Conservation (phyloP, 2,888 invertebrate genomes). For the Eupithecia dodoneata region DNA sequence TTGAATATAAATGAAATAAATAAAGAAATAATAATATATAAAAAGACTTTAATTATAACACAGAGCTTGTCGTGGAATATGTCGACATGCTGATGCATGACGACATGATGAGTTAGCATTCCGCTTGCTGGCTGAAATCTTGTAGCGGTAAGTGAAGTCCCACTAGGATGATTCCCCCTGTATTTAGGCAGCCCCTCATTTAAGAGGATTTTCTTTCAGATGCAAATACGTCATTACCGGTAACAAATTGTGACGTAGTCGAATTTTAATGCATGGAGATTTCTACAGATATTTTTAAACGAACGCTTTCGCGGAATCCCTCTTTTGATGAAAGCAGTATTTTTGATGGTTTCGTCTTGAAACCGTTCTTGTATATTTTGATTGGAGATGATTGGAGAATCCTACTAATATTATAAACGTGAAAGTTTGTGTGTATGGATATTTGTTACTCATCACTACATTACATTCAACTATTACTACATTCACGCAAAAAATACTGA, state of each 20-base stretch:
- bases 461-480: too few relatives aligned
- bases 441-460: too few relatives aligned
- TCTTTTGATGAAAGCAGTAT: background rate
- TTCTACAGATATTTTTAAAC: slow-evolving; percentile 27
- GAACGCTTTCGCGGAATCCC: background rate
- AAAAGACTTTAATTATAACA: too few relatives aligned
- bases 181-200: slow-evolving; percentile 40
- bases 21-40: too few relatives aligned
- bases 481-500: too few relatives aligned
- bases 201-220: slow-evolving; percentile 65
- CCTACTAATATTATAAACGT: too few relatives aligned
- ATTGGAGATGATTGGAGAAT: too few relatives aligned
- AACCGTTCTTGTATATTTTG: too few relatives aligned
- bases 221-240: slow-evolving; percentile 76
- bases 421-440: background rate
- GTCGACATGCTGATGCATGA: too few relatives aligned
- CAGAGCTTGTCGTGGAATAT: too few relatives aligned
- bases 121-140: background rate
- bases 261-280: slow-evolving; percentile 73
- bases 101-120: background rate
- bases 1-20: too few relatives aligned
- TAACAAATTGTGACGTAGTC: slow-evolving; percentile 59
- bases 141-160: background rate
- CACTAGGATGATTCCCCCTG: background rate
- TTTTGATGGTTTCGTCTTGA: background rate